A percentile compares a stretch with the other conserved stretches of the same genome.
These are phyloP conservation scores for Pteronotus mesoamericanus DNA, from an alignment of 2,797 vertebrate species.

Conservation along the genomic window DNA sequence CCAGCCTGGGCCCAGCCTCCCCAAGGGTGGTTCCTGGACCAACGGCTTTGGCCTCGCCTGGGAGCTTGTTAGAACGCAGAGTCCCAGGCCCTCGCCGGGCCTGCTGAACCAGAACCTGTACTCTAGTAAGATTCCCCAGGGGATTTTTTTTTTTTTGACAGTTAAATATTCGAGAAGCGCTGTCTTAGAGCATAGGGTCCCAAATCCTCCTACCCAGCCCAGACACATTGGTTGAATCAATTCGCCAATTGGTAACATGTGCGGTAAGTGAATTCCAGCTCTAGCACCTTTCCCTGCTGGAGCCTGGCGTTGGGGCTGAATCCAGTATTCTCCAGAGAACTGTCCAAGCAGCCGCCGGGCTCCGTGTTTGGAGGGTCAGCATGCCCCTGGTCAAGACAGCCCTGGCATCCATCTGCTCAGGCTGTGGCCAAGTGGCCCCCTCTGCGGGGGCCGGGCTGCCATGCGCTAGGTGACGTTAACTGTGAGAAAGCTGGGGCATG, in stretches of 20 bases:
- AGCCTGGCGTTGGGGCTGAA: not conserved
- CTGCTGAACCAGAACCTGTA: not conserved
- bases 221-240: not conserved
- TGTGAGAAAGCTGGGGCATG: not conserved
- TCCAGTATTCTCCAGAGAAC: not conserved
- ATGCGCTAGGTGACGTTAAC: not conserved
- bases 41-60: not conserved
- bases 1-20: not conserved
- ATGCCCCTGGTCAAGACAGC: not conserved
- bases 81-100: not conserved
- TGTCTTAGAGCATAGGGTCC: not conserved
- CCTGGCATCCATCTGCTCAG: not conserved
- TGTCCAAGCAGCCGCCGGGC: not conserved
- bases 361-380: not conserved
- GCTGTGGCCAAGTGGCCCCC: not conserved
- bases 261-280: not conserved
- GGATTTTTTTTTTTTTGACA: not conserved
- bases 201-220: not conserved
- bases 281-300: not conserved
- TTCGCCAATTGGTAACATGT: not conserved
- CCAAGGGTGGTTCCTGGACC: not conserved
- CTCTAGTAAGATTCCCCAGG: not conserved
- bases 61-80: not conserved
- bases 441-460: not conserved
- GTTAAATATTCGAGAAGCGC: not conserved